Percentiles rank a stretch among this genome's conserved stretches.
Conservation (phyloP, 2,113 vertebrate genomes). For the Ifrita kowaldi region DNA sequence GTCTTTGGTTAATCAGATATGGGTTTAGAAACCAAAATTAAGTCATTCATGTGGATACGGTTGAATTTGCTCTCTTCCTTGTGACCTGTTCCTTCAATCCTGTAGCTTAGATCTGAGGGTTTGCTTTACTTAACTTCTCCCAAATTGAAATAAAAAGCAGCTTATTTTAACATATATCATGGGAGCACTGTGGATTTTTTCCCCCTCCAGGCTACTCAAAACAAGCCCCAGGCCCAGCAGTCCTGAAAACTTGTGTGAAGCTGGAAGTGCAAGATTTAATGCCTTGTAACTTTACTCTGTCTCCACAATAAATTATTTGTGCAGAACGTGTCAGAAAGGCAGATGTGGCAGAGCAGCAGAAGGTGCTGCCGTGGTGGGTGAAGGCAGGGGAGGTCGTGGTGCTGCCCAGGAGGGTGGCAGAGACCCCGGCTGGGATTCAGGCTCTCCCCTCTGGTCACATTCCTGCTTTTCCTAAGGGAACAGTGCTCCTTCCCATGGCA, state of each 20-base stretch:
- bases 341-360: neutral
- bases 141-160: constrained; percentile 32
- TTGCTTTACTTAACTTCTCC: constrained; percentile 26
- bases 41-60: constrained; percentile 6
- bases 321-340: neutral
- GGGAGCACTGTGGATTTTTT: neutral
- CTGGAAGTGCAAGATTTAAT: constrained; percentile 34
- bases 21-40: constrained; percentile 1
- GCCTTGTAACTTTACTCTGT: constrained; percentile 24
- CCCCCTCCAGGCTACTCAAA: neutral
- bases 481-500: neutral
- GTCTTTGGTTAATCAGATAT: constrained; percentile 17
- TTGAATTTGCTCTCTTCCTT: constrained; percentile 24
- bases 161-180: neutral
- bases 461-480: neutral
- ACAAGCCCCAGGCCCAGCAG: constrained; percentile 10
- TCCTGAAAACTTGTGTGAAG: neutral
- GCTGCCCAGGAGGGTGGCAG: neutral
- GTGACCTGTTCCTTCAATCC: constrained; percentile 19
- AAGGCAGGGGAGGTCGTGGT: neutral
- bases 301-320: neutral
- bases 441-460: neutral
- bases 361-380: neutral
- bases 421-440: neutral
- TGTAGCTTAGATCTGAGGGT: constrained; percentile 13